These are phyloP conservation scores for Acromyrmex echinatior DNA, from an alignment of 1,140 invertebrate genomes.

Conservation along the genomic window DNA sequence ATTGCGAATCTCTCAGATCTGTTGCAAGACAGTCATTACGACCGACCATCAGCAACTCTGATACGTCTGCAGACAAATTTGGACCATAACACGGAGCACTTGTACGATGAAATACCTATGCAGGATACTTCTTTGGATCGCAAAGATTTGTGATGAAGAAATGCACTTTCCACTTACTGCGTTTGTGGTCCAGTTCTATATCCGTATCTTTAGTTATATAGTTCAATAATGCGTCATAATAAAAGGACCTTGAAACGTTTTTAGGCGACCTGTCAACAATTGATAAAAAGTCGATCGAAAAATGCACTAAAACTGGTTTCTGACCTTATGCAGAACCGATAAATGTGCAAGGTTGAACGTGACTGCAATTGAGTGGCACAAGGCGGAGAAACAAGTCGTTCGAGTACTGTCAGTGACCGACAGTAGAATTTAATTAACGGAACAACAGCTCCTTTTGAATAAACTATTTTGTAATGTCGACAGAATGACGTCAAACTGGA, in stretches of 20 bases:
- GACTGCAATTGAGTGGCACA: conserved; percentile 15
- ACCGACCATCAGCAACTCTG: conserved; percentile 78
- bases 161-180: neutral
- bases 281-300: conserved; percentile 53
- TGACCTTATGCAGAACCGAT: conserved; percentile 60
- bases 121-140: conserved; percentile 73
- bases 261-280: neutral
- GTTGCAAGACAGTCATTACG: conserved; percentile 83
- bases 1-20: conserved; percentile 75
- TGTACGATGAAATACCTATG: conserved; percentile 85
- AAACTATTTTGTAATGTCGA: conserved; percentile 39
- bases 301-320: conserved; percentile 67
- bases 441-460: conserved; percentile 23
- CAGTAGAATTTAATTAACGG: conserved; percentile 22
- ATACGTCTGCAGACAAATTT: conserved; percentile 65
- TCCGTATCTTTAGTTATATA: neutral
- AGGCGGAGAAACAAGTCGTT: conserved; percentile 28
- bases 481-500: conserved; percentile 38
- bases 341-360: conserved; percentile 64
- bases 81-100: conserved; percentile 80
- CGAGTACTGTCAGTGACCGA: conserved; percentile 36
- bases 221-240: neutral
- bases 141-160: conserved; percentile 71
- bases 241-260: neutral
- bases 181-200: neutral